Evolutionary conservation across 2,113 vertebrate species (phyloP).

Genomic region (Tretioscincus oriximinensis): DNA sequence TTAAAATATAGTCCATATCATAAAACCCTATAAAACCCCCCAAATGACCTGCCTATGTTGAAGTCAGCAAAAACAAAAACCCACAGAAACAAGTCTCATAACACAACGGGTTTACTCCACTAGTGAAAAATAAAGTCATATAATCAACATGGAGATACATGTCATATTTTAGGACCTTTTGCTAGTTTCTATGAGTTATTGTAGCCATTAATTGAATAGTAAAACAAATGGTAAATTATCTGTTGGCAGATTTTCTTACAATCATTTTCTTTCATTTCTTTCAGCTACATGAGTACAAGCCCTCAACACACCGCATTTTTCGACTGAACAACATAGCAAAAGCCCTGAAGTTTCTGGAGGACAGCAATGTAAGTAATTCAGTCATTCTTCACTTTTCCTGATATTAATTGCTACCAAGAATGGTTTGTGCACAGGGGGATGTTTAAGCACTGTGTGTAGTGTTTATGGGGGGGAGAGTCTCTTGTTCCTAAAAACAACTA

Average conservation of each 20-base stretch:
- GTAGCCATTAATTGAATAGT: not conserved
- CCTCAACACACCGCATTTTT: conserved; percentile 94
- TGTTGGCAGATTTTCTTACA: no score
- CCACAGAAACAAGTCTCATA: no score
- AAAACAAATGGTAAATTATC: not conserved
- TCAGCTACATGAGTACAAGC: conserved; percentile 91
- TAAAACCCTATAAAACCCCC: no score
- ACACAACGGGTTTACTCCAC: no score
- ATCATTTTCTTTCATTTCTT: conserved; percentile 36
- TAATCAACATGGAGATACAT: no score
- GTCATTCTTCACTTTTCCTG: not conserved
- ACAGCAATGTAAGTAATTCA: conserved; percentile 87
- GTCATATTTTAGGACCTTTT: no score
- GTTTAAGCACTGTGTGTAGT: conserved; percentile 9
- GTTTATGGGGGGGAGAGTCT: not conserved
- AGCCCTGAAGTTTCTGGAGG: conserved; percentile 90
- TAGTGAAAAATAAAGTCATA: no score
- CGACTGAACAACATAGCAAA: conserved; percentile 97
- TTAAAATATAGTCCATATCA: no score
- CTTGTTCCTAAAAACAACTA: conserved; percentile 21
- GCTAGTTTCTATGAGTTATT: not conserved
- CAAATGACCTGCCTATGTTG: no score
- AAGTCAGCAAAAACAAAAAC: no score
- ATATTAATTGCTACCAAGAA: not conserved
- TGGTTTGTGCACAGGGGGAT: not conserved